Evolutionary conservation across 2,113 vertebrate genomes (phyloP).

Genomic region (Sylvietta virens): DNA sequence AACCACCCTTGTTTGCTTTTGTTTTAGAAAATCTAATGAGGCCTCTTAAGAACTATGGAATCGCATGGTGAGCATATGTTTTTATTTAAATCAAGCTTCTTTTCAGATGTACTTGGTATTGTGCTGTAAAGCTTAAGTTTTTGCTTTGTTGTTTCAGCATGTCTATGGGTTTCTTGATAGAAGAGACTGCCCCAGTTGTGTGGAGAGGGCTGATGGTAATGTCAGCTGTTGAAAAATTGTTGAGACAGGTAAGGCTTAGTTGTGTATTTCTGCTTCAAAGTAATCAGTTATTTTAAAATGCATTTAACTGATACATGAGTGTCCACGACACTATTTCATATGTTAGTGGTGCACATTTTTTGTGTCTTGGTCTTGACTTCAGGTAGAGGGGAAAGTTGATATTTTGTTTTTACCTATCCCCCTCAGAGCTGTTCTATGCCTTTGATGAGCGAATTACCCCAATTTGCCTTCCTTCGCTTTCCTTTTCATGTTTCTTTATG

Average conservation of each 20-base stretch:
- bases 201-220: conserved; percentile 98
- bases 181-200: conserved; percentile 85
- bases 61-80: conserved; percentile 85
- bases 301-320: neutral
- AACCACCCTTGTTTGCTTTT: neutral
- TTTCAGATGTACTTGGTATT: neutral
- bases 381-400: neutral
- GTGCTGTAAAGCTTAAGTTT: neutral
- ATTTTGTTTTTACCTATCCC: neutral
- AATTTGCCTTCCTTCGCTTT: neutral
- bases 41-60: conserved; percentile 91
- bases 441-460: neutral
- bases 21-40: conserved; percentile 90
- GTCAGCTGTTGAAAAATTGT: conserved; percentile 90
- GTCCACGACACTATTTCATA: neutral
- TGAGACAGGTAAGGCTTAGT: conserved; percentile 83
- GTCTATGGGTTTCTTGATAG: conserved; percentile 97
- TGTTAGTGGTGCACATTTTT: neutral
- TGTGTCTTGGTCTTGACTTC: neutral
- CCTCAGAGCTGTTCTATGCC: neutral
- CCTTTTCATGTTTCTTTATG: neutral
- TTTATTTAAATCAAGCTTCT: conserved; percentile 23
- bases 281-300: neutral
- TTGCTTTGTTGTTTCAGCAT: conserved; percentile 78
- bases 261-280: neutral